Base-by-base conservation (phyloP, 2,797 vertebrate genomes). In the Buphagus erythrorhynchus region DNA sequence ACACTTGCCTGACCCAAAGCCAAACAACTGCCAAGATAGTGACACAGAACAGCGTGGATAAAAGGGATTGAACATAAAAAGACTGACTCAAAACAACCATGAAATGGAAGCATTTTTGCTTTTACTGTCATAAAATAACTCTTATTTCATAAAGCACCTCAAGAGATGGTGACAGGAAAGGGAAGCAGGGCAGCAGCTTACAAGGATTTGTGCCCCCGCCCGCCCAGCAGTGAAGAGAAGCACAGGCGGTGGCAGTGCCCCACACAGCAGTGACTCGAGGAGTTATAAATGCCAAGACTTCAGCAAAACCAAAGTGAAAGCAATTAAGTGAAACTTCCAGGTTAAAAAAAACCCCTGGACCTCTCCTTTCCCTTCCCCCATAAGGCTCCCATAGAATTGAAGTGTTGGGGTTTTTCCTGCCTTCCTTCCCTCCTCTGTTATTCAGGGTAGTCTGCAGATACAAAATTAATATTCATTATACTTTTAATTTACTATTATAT, bases 51-150 rank as follows among this genome's bases (percentile, higher is more conserved):
- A 93, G 77, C 4, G 6, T 66, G 85, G 94, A 97, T 95, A 88
- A 96, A 97, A 97, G 75, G 55, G 76, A 93, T 74, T 86, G 77
- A 94, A 96, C 94, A 96, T 93, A 72, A 97, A 95, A 95, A 94
- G 93, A 97, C 67, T 89, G 90, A 96, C 93, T 97, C 55, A 66
- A 97, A 97, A 93, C 90, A 94, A 63, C 67, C 72, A 87, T 80
- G 81, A 95, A 97, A 96, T 95, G 22, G 77, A 80, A 93, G 68
- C 83, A 65, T 86, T 96, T 96, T 93, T 94, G 91, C 91, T 76
- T 88, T 88, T 85, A 77, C 75, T 95, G 68, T 86, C 88, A 97
- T 82, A 79, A 75, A 95, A n/a, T 75, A 80, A 91, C 93, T 92
- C 69, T 87, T 75, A 89, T 65, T 94, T 59, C 63, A 71, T 40